Conservation (phyloP, 2,888 invertebrate species). For the Hypomecis punctinalis region DNA sequence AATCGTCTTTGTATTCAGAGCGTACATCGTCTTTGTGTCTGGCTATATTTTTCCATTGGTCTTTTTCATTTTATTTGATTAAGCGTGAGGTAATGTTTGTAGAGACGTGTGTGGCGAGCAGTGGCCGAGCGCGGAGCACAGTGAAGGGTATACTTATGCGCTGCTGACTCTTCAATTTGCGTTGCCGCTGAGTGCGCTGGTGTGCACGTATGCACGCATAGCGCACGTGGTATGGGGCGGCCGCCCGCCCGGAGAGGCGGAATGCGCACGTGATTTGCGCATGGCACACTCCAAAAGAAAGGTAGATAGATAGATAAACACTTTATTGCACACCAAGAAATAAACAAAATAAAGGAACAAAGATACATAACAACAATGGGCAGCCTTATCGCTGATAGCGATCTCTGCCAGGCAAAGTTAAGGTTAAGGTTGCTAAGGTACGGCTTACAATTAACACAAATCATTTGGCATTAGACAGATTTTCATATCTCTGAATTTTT, state of each 20-base stretch:
- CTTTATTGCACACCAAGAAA: too few relatives aligned
- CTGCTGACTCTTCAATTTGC: constrained; percentile 93
- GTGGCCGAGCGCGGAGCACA: constrained; percentile 87
- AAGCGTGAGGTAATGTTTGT: constrained; percentile 48
- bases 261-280: constrained; percentile 91
- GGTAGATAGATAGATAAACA: too few relatives aligned
- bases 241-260: constrained; percentile 94
- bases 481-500: too few relatives aligned
- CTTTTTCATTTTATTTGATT: constrained; percentile 28
- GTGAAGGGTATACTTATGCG: constrained; percentile 90
- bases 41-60: not conserved
- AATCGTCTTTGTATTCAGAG: too few relatives aligned
- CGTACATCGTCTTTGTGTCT: too few relatives aligned
- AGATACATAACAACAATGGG: too few relatives aligned
- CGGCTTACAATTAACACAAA: too few relatives aligned
- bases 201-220: constrained; percentile 94
- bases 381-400: too few relatives aligned
- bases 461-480: too few relatives aligned
- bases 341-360: too few relatives aligned
- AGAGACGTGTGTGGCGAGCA: constrained; percentile 90
- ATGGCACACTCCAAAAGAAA: constrained; percentile 94
- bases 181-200: constrained; percentile 91
- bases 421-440: too few relatives aligned
- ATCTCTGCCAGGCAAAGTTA: too few relatives aligned
- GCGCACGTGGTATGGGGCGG: constrained; percentile 95